Evolutionary conservation across 37 sponge, comb jelly and placozoan genomes (phyloP).

Genomic region (Chondrosia reniformis): DNA sequence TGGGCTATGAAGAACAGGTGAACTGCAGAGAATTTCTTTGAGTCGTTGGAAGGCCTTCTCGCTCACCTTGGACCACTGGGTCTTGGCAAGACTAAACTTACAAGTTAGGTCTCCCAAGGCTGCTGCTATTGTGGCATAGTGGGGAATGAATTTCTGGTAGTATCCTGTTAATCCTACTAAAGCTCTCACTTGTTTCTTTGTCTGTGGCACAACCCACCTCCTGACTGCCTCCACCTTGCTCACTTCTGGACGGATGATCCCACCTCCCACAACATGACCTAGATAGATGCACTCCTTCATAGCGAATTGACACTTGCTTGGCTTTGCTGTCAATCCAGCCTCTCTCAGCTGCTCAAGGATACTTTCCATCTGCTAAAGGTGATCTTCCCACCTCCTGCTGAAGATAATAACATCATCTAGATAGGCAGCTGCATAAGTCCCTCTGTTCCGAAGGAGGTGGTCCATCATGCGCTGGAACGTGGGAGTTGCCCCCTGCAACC

Average conservation of each 20-base stretch:
- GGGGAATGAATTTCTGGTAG: constrained; percentile 40
- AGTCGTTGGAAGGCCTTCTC: constrained; percentile 27
- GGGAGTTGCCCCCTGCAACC: constrained; percentile 51
- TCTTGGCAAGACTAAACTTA: constrained; percentile 12
- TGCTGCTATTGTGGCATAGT: constrained; percentile 32
- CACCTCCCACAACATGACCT: constrained; percentile 51
- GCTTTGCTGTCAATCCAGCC: constrained; percentile 48
- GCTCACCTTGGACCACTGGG: constrained; percentile 16
- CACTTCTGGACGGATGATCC: constrained; percentile 22
- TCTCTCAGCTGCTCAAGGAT: constrained; percentile 26
- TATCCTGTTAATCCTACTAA: constrained; percentile 49
- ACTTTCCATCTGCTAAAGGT: constrained; percentile 20
- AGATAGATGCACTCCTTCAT: constrained; percentile 33
- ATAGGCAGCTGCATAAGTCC: constrained; percentile 37
- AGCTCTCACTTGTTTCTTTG: constrained; percentile 33
- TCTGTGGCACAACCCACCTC: constrained; percentile 12
- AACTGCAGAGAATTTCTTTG: neutral
- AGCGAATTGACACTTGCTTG: no score
- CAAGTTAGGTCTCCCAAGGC: constrained; percentile 43
- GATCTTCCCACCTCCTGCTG: constrained; percentile 41
- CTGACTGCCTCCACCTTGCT: constrained; percentile 39
- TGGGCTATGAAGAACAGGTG: constrained; percentile 35
- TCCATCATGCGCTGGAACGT: constrained; percentile 72
- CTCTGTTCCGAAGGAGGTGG: constrained; percentile 3
- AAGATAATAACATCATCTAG: constrained; percentile 40